Base-by-base conservation (phyloP, 2,888 invertebrate genomes). In the Callosobruchus maculatus region DNA sequence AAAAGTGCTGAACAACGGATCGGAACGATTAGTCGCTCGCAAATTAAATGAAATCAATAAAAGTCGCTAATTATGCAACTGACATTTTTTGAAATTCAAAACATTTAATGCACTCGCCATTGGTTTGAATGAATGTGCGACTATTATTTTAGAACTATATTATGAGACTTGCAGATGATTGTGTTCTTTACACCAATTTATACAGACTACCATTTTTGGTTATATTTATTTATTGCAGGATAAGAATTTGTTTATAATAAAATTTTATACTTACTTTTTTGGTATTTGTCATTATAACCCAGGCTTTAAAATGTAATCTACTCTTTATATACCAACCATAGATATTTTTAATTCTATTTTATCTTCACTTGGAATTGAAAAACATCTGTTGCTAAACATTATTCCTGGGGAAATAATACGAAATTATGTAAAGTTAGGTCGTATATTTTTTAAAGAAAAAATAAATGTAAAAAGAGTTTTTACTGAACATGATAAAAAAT, bases 401-500 rank as follows among this genome's bases (percentile, higher is more conserved):
- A 4, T 7, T 26, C 7, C 7, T 26, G 1, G 49, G 18, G 49
- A 49, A 49, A 49, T 49, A 49, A 49, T 49, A 49, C 49, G 13
- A 49, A 49, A 7, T 3, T 49, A 49, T 49, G 9, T 49, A 49
- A 49, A 49, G 49, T 49, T 49, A 49, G 49, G 49, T 49, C 49
- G 49, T 49, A 49, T 49, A 49, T 49, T 49, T 49, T 49, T 49
- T 49, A 49, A 7, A 49, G 49, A 49, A 49, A 49, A 49, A 49
- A 49, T 49, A 49, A 49, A 49, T 49, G 49, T 13, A 49, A 49
- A 49, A 49, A 49, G 49, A 49, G 49, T 3, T 49, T 49, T 49
- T 13, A 49, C 49, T 49, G 13, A 49, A 49, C 49, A 49, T 49
- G 49, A 49, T 49, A 49, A 49, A 80, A 80, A 81, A 80, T 80